Conservation (phyloP, 2,888 invertebrate genomes). For the Synanthedon formicaeformis region DNA sequence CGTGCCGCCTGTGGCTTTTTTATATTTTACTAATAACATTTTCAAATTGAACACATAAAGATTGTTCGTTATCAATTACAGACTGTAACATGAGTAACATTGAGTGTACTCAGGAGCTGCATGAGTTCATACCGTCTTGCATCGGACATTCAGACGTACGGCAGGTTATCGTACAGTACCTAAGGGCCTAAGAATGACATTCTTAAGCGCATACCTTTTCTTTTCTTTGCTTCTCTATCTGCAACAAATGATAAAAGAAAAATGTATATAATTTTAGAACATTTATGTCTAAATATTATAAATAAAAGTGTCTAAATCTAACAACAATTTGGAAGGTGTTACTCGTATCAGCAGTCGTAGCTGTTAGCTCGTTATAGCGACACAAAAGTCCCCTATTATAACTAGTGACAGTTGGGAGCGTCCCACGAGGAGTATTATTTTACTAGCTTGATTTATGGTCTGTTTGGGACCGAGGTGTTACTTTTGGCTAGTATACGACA, state of each 20-base stretch:
- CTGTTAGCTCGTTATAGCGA: slow-evolving; percentile 2
- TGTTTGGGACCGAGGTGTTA: slow-evolving; percentile 29
- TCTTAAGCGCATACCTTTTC: too few species aligned
- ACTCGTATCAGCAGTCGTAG: background rate
- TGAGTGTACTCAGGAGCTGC: too few species aligned
- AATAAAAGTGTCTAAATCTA: slow-evolving; percentile 3
- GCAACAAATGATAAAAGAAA: too few species aligned
- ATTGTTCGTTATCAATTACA: background rate
- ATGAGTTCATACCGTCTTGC: too few species aligned
- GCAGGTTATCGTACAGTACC: too few species aligned
- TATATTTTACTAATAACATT: too few species aligned
- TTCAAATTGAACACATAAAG: background rate
- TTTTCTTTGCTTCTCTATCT: too few species aligned
- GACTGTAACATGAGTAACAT: too few species aligned
- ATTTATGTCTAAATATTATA: too few species aligned
- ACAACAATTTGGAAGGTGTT: slow-evolving; percentile 5
- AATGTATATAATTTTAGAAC: too few species aligned
- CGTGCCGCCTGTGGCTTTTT: slow-evolving; percentile 15
- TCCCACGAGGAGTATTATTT: slow-evolving; percentile 47
- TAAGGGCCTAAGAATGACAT: too few species aligned
- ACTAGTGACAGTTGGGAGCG: slow-evolving; percentile 38
- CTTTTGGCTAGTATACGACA: slow-evolving; percentile 16
- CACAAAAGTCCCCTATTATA: slow-evolving; percentile 50
- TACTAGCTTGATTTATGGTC: slow-evolving; percentile 52
- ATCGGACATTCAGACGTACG: too few species aligned